phyloP scores from a whole-genome alignment of 2,113 vertebrate genomes.

The Macroglossus sobrinus region DNA sequence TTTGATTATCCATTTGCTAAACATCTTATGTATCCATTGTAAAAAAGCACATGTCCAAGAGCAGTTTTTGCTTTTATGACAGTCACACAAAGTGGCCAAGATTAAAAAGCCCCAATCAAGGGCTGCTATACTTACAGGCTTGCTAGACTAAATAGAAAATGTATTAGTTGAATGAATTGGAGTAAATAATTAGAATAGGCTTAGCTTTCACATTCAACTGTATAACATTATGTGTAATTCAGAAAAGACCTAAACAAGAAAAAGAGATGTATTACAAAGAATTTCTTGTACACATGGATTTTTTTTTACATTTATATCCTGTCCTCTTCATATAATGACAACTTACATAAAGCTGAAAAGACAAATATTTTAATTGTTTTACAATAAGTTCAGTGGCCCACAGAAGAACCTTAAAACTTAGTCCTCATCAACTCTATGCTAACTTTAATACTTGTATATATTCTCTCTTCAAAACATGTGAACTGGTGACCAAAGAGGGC shows the following conservation, averaged over 20 bases:
- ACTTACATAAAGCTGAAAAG: neutral
- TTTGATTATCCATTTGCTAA: constrained; percentile 9
- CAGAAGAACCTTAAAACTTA: neutral
- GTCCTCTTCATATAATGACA: neutral
- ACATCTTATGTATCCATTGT: neutral
- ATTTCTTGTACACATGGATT: neutral
- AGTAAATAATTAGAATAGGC: neutral
- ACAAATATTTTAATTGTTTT: neutral
- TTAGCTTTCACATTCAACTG: neutral
- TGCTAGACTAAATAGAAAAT: neutral
- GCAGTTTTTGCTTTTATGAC: neutral
- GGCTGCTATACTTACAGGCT: neutral
- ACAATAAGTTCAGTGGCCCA: neutral
- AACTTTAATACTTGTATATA: neutral
- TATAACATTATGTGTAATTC: neutral
- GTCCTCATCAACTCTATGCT: neutral
- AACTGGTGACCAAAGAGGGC: neutral
- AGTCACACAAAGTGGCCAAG: neutral
- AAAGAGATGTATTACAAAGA: neutral
- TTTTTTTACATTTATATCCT: neutral
- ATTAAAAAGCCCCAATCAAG: neutral
- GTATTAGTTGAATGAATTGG: neutral
- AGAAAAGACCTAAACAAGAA: constrained; percentile 4
- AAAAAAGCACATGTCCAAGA: neutral
- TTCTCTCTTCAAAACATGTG: neutral